Evolutionary conservation across 2,113 vertebrate genomes (phyloP), one percentile per base, ranked within the genome.

Genomic region (Grallaria varia): DNA sequence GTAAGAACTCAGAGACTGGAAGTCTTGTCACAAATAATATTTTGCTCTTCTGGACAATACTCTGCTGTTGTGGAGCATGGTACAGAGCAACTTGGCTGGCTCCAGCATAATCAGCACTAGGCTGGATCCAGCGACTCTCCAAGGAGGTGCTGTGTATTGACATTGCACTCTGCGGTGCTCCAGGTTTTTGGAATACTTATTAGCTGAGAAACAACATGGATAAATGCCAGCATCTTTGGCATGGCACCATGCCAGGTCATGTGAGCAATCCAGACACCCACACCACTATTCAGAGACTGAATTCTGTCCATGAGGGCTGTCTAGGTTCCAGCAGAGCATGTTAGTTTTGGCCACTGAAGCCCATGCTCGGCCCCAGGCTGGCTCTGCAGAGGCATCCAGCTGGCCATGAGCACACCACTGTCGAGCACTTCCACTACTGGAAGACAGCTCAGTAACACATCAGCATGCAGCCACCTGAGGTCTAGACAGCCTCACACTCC

Each of bases 301-400:
- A 50, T 31, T 13, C 53, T 17, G 74, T 25, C 82, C 2, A 0
- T 8, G 37, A 82, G 50, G 25, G 28, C 72, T 81, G 76, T 39
- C 63, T 21, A 12, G 55, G 45, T 14, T 92, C 64, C 86, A 78
- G 72, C 68, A 37, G 68, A 47, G 30, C 0, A 2, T 63, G 80
- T 80, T 77, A 45, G 42, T 21, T 80, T 81, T 86, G 94, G 76
- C 92, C 22, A 10, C 16, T 0, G 21, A 35, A 12, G 22, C n/a
- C 8, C 0, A 1, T 9, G 14, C 17, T 40, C 0, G 0, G 63
- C 49, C 69, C 25, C 39, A 37, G 52, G 60, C 58, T 74, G 66
- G 60, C 66, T 84, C 60, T 18, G 37, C 66, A 16, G 67, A 50
- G 58, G 37, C 82, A 49, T 64, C 49, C 82, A 73, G 58, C 81